phyloP scores from a whole-genome alignment of 2,113 vertebrate genomes.

The Perca flavescens region DNA sequence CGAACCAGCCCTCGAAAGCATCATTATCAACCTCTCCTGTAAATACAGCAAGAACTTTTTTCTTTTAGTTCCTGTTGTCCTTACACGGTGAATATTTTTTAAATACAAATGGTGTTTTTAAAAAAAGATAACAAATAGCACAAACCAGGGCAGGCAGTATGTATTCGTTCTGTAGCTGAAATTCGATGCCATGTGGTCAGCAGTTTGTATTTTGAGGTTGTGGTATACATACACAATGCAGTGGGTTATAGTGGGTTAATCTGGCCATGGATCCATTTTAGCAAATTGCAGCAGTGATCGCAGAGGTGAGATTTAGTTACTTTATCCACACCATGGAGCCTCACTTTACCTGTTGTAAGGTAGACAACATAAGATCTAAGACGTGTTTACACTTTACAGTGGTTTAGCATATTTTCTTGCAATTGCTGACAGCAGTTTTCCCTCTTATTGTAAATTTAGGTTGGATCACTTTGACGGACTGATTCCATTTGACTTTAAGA shows the following conservation, averaged over 20 bases:
- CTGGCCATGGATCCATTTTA: neutral
- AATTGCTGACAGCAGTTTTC: neutral
- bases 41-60: neutral
- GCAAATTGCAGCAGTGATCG: neutral
- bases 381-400: neutral
- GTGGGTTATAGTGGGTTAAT: neutral
- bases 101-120: neutral
- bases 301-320: neutral
- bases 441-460: slow-evolving; percentile 65
- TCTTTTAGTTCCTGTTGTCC: neutral
- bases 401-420: neutral
- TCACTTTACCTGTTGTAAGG: neutral
- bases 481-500: slow-evolving; percentile 91
- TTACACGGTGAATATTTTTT: neutral
- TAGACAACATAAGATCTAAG: neutral
- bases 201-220: neutral
- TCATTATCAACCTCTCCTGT: neutral
- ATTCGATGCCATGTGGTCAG: neutral
- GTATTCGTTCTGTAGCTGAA: neutral
- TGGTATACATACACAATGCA: neutral
- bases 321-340: neutral
- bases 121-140: neutral
- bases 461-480: slow-evolving; percentile 86
- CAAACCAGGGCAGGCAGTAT: neutral
- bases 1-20: neutral